These are phyloP conservation scores for Drosophila kepulauana DNA, from an alignment of 1,140 invertebrate species.

Conservation along the genomic window DNA sequence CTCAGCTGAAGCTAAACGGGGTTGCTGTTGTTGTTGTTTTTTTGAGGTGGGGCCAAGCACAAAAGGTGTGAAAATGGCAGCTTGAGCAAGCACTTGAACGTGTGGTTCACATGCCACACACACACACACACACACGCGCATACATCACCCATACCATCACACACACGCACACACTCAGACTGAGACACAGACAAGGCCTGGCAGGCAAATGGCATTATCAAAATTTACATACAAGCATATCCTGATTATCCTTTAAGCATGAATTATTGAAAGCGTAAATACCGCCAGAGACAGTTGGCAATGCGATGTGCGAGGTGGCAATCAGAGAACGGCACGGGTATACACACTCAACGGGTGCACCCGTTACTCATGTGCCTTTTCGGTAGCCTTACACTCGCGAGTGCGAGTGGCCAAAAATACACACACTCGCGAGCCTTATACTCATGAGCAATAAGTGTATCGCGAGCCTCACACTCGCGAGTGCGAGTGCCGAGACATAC, in stretches of 20 bases:
- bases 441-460: too few species aligned
- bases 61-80: constrained; percentile 47
- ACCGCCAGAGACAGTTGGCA: constrained; percentile 62
- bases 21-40: too few species aligned
- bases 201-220: constrained; percentile 77
- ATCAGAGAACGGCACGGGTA: too few species aligned
- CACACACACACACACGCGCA: background rate
- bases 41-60: constrained; percentile 3
- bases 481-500: too few species aligned
- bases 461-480: too few species aligned
- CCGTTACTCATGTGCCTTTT: too few species aligned
- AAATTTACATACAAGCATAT: constrained; percentile 82
- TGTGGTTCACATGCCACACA: constrained; percentile 27
- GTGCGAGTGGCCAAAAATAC: too few species aligned
- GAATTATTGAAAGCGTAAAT: constrained; percentile 83
- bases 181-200: constrained; percentile 10
- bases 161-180: background rate
- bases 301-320: background rate
- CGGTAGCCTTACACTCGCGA: too few species aligned
- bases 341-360: too few species aligned
- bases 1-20: background rate
- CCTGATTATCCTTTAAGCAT: constrained; percentile 82
- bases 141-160: too few species aligned
- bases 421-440: too few species aligned
- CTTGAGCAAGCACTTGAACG: constrained; percentile 36